These are phyloP conservation scores for Phenganax subtilis DNA, from an alignment of 92 coral and sea anemone species.

Conservation along the genomic window DNA sequence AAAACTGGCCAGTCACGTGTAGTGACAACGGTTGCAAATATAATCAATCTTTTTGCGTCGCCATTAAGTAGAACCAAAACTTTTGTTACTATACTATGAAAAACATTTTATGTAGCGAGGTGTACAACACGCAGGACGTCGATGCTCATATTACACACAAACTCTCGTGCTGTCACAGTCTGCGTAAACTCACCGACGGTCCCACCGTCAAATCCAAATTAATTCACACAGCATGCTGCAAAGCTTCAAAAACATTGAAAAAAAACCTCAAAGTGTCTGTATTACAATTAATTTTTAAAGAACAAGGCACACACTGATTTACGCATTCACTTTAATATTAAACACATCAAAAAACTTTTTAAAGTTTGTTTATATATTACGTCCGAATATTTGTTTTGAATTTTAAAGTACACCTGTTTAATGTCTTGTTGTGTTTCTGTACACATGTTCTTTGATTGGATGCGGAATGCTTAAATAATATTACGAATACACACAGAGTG, in stretches of 20 bases:
- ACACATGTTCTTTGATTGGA: conserved; percentile 3
- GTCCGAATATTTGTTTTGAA: not conserved
- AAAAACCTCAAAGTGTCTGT: not conserved
- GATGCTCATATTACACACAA: no score
- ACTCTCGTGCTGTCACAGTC: no score
- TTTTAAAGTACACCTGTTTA: conserved; percentile 29
- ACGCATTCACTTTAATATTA: not conserved
- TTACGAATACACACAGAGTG: not conserved
- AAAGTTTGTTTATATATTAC: conserved; percentile 6
- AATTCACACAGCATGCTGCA: no score
- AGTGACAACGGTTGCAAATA: not conserved
- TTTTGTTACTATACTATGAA: not conserved
- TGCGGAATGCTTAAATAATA: not conserved
- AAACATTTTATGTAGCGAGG: no score
- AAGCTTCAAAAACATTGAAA: not conserved
- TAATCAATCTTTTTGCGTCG: not conserved
- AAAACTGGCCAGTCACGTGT: conserved; percentile 2
- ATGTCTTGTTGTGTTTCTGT: not conserved
- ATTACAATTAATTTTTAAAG: not conserved
- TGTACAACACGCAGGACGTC: no score
- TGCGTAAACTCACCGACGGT: no score
- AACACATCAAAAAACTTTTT: conserved; percentile 5
- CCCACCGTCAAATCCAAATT: no score
- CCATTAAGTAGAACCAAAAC: not conserved
- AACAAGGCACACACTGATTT: not conserved